phyloP scores from a whole-genome alignment of 2,113 vertebrate species.

The Zosterops pallidus region DNA sequence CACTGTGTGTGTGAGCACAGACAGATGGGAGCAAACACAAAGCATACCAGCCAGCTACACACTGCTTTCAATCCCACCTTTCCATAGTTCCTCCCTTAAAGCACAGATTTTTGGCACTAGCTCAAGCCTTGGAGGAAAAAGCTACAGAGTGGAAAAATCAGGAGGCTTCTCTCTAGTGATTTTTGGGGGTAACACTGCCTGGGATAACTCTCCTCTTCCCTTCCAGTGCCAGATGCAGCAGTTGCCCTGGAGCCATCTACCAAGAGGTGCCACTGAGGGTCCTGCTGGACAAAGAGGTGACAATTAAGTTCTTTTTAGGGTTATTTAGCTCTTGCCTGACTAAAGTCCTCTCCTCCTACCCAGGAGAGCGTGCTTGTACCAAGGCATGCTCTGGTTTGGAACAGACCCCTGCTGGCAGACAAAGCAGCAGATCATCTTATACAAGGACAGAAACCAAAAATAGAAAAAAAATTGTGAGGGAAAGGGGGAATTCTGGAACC shows the following conservation, averaged over 20 bases:
- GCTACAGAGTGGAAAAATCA: background rate
- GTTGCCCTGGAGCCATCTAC: background rate
- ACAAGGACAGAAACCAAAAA: background rate
- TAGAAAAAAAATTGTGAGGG: rapidly evolving
- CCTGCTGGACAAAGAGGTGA: background rate
- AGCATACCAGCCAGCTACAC: background rate
- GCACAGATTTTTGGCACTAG: background rate
- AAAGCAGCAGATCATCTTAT: background rate
- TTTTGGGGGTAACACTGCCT: background rate
- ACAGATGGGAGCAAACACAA: background rate
- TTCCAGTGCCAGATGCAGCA: background rate
- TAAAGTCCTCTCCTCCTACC: background rate
- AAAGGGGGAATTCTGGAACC: background rate
- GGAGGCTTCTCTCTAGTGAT: background rate
- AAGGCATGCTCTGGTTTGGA: background rate
- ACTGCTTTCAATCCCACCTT: background rate
- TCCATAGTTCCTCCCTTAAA: background rate
- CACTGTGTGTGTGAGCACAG: background rate
- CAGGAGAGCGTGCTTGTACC: rapidly evolving
- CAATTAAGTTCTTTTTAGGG: background rate
- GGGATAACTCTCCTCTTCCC: background rate
- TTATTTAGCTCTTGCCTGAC: background rate
- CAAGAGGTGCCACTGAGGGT: background rate
- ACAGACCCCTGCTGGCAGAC: background rate
- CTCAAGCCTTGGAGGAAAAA: background rate